phyloP scores from a whole-genome alignment of 1,140 invertebrate species.

The Piezodorus guildinii region DNA sequence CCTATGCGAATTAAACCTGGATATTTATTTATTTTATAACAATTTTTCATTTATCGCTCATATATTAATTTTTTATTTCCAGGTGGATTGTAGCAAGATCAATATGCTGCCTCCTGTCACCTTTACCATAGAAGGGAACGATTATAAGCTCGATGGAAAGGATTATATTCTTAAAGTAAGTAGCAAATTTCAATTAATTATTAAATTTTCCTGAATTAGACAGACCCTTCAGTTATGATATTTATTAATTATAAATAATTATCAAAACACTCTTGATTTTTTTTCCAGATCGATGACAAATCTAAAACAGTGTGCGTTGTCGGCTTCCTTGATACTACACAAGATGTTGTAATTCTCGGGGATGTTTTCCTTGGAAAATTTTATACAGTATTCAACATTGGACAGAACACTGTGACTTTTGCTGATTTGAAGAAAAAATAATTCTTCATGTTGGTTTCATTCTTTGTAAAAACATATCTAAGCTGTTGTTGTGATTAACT shows the following conservation, averaged over 20 bases:
- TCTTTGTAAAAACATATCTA: too few relatives aligned
- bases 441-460: neutral
- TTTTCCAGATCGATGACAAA: neutral
- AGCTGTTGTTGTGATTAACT: too few relatives aligned
- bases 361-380: slow-evolving; percentile 21
- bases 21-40: too few relatives aligned
- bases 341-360: slow-evolving; percentile 14
- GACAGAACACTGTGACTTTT: slow-evolving; percentile 11
- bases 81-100: slow-evolving; percentile 1
- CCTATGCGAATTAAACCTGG: too few relatives aligned
- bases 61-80: neutral
- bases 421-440: slow-evolving; percentile 1
- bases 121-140: slow-evolving; percentile 9
- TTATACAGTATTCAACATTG: slow-evolving; percentile 17
- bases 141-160: slow-evolving; percentile 11
- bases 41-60: too few relatives aligned
- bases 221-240: too few relatives aligned
- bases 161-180: slow-evolving; percentile 17
- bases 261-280: too few relatives aligned
- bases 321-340: slow-evolving; percentile 5
- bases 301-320: neutral
- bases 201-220: too few relatives aligned
- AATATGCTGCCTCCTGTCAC: neutral
- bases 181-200: too few relatives aligned
- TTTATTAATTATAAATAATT: too few relatives aligned